These are phyloP conservation scores for Enteromius radiatus DNA, from an alignment of 2,797 vertebrate species.

Conservation along the genomic window DNA sequence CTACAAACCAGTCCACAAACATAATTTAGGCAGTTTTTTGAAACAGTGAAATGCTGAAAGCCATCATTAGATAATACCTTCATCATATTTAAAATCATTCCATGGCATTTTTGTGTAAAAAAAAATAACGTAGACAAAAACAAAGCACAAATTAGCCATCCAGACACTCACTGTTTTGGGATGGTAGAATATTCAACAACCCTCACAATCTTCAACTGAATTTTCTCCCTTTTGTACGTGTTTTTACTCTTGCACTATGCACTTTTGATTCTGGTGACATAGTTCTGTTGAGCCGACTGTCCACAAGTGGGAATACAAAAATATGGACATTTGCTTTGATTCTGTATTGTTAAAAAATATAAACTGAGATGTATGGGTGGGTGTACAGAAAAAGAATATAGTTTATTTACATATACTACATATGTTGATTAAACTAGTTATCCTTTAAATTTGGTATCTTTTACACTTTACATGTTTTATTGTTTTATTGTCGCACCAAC, in stretches of 20 bases:
- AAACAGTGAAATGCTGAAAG: neutral
- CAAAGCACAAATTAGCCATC: neutral
- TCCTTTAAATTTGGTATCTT: neutral
- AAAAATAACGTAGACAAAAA: neutral
- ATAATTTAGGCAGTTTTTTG: neutral
- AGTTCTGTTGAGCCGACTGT: neutral
- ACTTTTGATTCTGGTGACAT: neutral
- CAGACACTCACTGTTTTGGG: neutral
- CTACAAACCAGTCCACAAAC: neutral
- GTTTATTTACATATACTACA: neutral
- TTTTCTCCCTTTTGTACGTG: neutral
- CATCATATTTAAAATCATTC: neutral
- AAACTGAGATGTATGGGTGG: neutral
- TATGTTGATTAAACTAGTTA: neutral
- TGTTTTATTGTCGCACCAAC: neutral
- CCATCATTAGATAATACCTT: neutral
- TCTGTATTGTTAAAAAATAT: neutral
- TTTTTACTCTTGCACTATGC: neutral
- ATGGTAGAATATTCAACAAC: neutral
- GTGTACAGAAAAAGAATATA: neutral
- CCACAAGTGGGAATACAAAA: neutral
- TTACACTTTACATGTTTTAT: too few relatives aligned
- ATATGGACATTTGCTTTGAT: neutral
- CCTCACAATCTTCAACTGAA: neutral
- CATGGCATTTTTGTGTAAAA: constrained; percentile 1